A percentile compares a stretch with the other conserved stretches of the same genome.
Conservation (phyloP, 2,113 vertebrate genomes). For the Callorhinus ursinus region DNA sequence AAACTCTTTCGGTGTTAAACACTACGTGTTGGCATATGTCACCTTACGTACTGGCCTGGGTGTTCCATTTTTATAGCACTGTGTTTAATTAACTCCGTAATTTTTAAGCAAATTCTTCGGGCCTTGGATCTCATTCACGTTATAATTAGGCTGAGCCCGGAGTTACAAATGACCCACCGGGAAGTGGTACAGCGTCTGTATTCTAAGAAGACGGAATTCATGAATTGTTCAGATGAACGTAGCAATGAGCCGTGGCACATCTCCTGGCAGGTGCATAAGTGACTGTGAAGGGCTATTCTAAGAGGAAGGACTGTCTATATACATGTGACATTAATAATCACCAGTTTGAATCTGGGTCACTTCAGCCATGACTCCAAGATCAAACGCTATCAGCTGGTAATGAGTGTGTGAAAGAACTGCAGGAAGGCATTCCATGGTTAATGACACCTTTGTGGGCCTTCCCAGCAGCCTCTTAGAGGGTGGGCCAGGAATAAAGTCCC, state of each 20-base stretch:
- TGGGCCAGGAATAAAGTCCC: neutral
- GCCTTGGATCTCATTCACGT: neutral
- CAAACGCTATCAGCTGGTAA: constrained; percentile 67
- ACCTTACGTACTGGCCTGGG: neutral
- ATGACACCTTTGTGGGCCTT: constrained; percentile 64
- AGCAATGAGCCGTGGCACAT: fast-evolving
- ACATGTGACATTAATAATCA: constrained; percentile 71
- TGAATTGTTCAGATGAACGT: neutral
- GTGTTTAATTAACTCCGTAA: constrained; percentile 14
- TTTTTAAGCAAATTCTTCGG: constrained; percentile 17
- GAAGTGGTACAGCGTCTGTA: neutral
- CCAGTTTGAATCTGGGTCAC: constrained; percentile 78
- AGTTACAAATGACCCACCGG: neutral
- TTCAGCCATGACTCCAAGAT: constrained; percentile 68
- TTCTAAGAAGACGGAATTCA: neutral
- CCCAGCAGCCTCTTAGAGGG: constrained; percentile 12
- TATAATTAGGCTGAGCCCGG: constrained; percentile 1
- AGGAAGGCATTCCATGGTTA: constrained; percentile 41
- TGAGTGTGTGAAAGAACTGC: constrained; percentile 68
- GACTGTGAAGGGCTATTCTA: neutral
- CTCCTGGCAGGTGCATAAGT: neutral
- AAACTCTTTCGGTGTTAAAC: neutral
- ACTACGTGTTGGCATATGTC: neutral
- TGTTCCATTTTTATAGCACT: constrained; percentile 7
- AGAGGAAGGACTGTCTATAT: neutral